phyloP scores from a whole-genome alignment of 2,797 vertebrate species.

The Antrozous pallidus region DNA sequence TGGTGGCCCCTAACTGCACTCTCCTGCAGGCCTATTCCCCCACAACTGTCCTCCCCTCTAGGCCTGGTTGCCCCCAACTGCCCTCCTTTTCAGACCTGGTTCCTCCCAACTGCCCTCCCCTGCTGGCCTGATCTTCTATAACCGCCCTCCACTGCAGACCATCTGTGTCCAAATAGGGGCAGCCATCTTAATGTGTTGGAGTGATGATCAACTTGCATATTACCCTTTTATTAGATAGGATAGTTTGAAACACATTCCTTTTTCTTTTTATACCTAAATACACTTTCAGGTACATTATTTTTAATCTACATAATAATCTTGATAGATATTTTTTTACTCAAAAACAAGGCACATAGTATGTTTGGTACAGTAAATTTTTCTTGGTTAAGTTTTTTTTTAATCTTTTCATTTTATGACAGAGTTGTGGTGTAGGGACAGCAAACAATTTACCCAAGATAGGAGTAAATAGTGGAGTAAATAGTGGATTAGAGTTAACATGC shows the following conservation, averaged over 20 bases:
- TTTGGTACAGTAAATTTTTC: background rate
- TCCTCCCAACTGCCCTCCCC: too few species aligned
- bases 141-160: too few species aligned
- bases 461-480: background rate
- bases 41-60: too few species aligned
- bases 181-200: too few species aligned
- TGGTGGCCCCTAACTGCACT: too few species aligned
- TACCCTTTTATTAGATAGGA: too few species aligned
- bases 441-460: background rate
- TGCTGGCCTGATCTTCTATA: too few species aligned
- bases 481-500: background rate
- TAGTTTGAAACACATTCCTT: background rate
- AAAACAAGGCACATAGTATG: background rate
- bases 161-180: too few species aligned
- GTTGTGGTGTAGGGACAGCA: background rate
- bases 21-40: too few species aligned
- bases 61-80: too few species aligned
- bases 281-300: background rate
- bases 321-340: background rate
- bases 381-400: background rate
- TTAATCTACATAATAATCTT: background rate
- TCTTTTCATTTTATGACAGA: background rate
- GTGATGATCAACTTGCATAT: too few species aligned
- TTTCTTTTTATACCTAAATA: background rate
- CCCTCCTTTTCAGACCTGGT: too few species aligned